A percentile compares a stretch with the other conserved stretches of the same genome.
Evolutionary conservation across 2,797 vertebrate genomes (phyloP).

Genomic region (Malurus leucopterus): DNA sequence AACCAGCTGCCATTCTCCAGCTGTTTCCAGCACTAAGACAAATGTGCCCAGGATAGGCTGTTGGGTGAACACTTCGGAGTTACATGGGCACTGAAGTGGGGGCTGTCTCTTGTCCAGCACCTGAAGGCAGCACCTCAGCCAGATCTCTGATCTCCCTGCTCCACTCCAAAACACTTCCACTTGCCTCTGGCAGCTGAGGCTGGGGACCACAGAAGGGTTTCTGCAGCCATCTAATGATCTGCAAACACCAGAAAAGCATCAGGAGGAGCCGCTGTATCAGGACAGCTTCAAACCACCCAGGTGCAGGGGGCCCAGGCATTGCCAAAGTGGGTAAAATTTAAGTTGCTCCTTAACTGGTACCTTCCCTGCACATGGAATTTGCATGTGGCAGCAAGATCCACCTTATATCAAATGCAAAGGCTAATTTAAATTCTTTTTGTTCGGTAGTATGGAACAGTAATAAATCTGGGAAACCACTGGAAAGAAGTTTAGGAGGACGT

Average conservation of each 20-base stretch:
- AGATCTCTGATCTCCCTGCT: neutral
- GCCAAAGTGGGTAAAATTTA: neutral
- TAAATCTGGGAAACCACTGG: conserved; percentile 44
- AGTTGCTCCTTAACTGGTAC: neutral
- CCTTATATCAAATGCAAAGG: neutral
- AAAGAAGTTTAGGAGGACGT: conserved; percentile 40
- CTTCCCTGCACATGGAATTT: neutral
- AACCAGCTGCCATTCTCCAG: neutral
- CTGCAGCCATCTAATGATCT: neutral
- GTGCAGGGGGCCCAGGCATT: neutral
- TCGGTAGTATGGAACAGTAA: conserved; percentile 12
- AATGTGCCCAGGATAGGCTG: neutral
- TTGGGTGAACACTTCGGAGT: neutral
- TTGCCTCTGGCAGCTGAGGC: neutral
- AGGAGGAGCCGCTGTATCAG: neutral
- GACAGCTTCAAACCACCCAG: rapidly evolving
- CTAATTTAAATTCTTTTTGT: conserved; percentile 40
- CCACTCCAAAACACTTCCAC: neutral
- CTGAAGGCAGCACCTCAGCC: neutral
- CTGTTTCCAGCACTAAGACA: neutral
- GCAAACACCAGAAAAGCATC: neutral
- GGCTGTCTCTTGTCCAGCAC: neutral
- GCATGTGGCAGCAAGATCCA: neutral
- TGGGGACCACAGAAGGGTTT: neutral
- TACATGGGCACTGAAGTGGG: neutral